Conservation (phyloP, 53 echinoderm and acorn worm species). For the Apostichopus leukothele region DNA sequence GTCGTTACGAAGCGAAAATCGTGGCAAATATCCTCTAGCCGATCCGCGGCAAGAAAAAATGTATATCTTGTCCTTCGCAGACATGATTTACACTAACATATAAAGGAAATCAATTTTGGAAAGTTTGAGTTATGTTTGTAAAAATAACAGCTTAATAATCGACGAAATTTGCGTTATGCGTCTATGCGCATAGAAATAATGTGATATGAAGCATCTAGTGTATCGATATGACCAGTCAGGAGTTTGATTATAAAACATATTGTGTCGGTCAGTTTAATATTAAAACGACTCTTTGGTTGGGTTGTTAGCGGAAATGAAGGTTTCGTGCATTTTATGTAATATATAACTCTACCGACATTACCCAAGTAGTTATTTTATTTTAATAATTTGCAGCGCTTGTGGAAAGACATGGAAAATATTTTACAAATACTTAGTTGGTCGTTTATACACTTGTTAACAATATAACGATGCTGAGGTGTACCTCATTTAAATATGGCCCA, state of each 20-base stretch:
- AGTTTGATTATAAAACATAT: conserved; percentile 23
- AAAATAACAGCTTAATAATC: conserved; percentile 48
- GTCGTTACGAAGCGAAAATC: conserved; percentile 42
- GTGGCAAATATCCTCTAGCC: conserved; percentile 33
- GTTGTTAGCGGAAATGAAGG: conserved; percentile 12
- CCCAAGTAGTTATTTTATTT: too few relatives aligned
- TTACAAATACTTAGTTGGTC: too few relatives aligned
- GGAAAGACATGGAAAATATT: too few relatives aligned
- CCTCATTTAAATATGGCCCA: too few relatives aligned
- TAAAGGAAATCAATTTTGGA: conserved; percentile 43
- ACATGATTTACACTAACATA: conserved; percentile 28
- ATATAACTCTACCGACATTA: too few relatives aligned
- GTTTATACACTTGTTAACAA: too few relatives aligned
- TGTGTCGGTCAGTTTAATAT: conserved; percentile 21
- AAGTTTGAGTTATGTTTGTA: conserved; percentile 46
- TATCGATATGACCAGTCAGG: background rate
- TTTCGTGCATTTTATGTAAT: background rate
- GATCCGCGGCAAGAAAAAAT: conserved; percentile 10
- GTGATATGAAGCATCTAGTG: conserved; percentile 2
- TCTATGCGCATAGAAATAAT: conserved; percentile 37
- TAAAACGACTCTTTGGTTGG: conserved; percentile 10
- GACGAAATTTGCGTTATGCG: conserved; percentile 46
- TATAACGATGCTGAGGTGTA: too few relatives aligned
- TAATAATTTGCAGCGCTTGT: too few relatives aligned
- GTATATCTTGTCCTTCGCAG: conserved; percentile 17